These are phyloP conservation scores for Tapirus terrestris DNA, from an alignment of 2,113 vertebrate genomes.

Conservation along the genomic window DNA sequence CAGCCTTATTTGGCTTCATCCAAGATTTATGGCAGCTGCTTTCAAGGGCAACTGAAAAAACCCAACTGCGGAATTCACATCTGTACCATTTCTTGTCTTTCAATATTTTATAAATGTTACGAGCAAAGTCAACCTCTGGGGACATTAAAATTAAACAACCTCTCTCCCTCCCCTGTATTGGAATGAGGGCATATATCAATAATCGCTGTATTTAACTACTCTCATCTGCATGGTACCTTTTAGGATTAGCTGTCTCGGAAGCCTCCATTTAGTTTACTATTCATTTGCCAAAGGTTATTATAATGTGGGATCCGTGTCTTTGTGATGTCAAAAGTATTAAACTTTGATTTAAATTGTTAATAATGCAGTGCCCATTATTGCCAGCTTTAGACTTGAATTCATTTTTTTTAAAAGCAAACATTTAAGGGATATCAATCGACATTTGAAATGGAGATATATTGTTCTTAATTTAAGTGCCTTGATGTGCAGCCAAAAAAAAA, in stretches of 20 bases:
- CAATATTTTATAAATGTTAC: conserved; percentile 87
- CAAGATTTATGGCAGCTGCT: conserved; percentile 85
- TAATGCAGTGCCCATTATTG: conserved; percentile 55
- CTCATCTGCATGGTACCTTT: neutral
- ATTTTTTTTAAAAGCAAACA: conserved; percentile 59
- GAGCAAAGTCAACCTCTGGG: conserved; percentile 78
- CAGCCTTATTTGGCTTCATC: conserved; percentile 85
- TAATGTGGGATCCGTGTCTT: neutral
- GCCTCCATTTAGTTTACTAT: conserved; percentile 51
- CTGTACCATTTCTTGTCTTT: conserved; percentile 78
- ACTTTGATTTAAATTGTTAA: conserved; percentile 77
- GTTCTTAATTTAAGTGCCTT: conserved; percentile 66
- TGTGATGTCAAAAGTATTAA: conserved; percentile 62
- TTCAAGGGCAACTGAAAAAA: conserved; percentile 84
- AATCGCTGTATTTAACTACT: conserved; percentile 73
- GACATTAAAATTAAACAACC: conserved; percentile 81
- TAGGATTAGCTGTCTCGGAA: neutral
- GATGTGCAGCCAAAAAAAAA: neutral
- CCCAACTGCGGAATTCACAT: conserved; percentile 78
- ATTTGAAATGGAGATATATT: conserved; percentile 65
- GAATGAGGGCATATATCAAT: conserved; percentile 58
- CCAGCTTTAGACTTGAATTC: conserved; percentile 63
- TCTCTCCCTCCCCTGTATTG: conserved; percentile 41
- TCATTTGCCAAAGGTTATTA: conserved; percentile 43
- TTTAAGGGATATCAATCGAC: conserved; percentile 48